phyloP scores from a whole-genome alignment of 1,140 invertebrate species.

The Pseudomyrmex cubaensis region DNA sequence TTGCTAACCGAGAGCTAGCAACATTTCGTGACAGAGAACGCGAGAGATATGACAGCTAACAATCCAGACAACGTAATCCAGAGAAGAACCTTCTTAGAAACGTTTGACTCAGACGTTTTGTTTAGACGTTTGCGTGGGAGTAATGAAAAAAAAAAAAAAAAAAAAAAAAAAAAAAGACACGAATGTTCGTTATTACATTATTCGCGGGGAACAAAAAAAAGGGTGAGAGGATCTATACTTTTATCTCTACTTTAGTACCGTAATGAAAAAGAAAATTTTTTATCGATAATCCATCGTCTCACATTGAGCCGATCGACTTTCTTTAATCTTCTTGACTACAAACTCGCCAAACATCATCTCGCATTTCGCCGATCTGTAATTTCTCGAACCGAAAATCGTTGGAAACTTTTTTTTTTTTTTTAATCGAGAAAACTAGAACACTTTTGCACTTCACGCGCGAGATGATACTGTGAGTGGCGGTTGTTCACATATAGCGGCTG shows the following conservation, averaged over 20 bases:
- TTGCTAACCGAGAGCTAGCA: constrained; percentile 38
- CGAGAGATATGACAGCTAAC: neutral
- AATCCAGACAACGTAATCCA: neutral
- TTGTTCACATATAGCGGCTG: constrained; percentile 73
- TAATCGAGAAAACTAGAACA: neutral
- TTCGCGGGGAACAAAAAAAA: neutral
- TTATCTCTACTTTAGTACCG: constrained; percentile 18
- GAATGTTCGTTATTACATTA: constrained; percentile 49
- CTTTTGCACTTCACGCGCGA: neutral
- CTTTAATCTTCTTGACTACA: neutral
- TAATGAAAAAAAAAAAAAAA: neutral
- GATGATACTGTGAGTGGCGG: constrained; percentile 37
- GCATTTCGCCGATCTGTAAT: neutral
- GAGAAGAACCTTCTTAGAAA: too few species aligned
- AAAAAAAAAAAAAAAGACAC: neutral
- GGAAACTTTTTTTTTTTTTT: too few species aligned
- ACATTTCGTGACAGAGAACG: constrained; percentile 13
- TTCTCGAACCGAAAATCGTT: neutral
- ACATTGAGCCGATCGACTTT: constrained; percentile 74
- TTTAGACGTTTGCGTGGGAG: constrained; percentile 7
- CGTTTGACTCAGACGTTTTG: neutral
- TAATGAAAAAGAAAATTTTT: constrained; percentile 1
- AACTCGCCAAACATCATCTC: constrained; percentile 27
- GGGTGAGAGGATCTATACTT: constrained; percentile 27
- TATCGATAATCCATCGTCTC: constrained; percentile 64